Evolutionary conservation across 2,888 invertebrate species (phyloP).

Genomic region (Machimus rusticus): DNA sequence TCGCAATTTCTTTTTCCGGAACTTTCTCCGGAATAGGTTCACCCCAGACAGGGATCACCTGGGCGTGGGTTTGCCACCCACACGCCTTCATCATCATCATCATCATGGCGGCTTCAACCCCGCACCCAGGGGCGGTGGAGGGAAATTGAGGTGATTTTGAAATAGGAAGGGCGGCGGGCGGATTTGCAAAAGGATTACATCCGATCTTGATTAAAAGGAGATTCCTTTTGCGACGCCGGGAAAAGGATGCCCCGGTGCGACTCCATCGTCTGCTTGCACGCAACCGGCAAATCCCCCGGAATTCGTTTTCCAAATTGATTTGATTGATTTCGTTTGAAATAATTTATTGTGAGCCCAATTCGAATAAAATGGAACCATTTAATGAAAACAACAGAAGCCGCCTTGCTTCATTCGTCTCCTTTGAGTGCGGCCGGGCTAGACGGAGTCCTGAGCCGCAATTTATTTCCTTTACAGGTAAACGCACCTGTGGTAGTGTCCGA

Average conservation of each 20-base stretch:
- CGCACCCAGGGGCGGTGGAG: neutral
- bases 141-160: neutral
- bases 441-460: neutral
- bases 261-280: neutral
- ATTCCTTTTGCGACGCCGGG: neutral
- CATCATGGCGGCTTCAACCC: neutral
- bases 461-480: neutral
- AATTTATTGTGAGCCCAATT: conserved; percentile 34
- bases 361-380: conserved; percentile 18
- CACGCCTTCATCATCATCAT: neutral
- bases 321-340: conserved; percentile 40
- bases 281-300: neutral
- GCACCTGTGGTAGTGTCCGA: neutral
- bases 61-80: neutral
- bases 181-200: neutral
- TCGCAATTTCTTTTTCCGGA: neutral
- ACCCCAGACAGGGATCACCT: neutral
- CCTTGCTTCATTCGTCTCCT: neutral
- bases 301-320: conserved; percentile 27
- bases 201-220: conserved; percentile 3
- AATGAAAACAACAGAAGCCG: conserved; percentile 22
- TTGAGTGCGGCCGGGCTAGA: neutral
- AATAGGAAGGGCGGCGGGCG: neutral
- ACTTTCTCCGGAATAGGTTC: neutral
- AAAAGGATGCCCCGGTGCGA: neutral